Percentiles rank a stretch among this genome's conserved stretches.
phyloP scores from a whole-genome alignment of 2,797 vertebrate species.

The Phalloptychus januarius region DNA sequence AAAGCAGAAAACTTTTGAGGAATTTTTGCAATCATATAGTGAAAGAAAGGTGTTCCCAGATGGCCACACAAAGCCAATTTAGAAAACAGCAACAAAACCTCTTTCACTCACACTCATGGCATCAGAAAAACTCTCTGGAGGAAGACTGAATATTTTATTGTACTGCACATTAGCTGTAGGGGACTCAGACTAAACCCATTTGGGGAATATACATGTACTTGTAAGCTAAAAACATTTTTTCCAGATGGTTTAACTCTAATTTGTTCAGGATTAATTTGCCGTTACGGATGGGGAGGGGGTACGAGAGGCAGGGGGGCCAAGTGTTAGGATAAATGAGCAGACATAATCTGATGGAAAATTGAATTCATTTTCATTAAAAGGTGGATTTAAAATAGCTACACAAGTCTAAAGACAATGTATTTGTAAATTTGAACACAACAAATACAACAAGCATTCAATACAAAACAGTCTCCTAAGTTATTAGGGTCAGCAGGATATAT shows the following conservation, averaged over 20 bases:
- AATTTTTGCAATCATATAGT: background rate
- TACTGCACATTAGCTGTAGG: conserved; percentile 4
- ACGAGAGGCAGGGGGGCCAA: no score
- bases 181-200: conserved; percentile 4
- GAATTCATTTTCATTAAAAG: background rate
- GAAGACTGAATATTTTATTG: conserved; percentile 9
- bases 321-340: background rate
- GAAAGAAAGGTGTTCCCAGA: background rate
- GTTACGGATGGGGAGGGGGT: background rate
- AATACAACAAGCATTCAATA: background rate
- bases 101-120: background rate
- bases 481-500: conserved; percentile 9
- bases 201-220: conserved; percentile 6
- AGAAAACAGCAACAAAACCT: background rate
- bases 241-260: conserved; percentile 17
- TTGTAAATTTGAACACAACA: background rate
- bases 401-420: conserved; percentile 5
- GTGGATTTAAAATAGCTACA: background rate
- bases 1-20: background rate
- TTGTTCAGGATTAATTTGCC: conserved; percentile 11
- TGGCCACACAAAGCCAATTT: background rate
- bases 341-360: background rate
- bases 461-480: conserved; percentile 9
- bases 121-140: background rate
- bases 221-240: conserved; percentile 15